Conservation (phyloP, 2,888 invertebrate species). For the Sesia bembeciformis region DNA sequence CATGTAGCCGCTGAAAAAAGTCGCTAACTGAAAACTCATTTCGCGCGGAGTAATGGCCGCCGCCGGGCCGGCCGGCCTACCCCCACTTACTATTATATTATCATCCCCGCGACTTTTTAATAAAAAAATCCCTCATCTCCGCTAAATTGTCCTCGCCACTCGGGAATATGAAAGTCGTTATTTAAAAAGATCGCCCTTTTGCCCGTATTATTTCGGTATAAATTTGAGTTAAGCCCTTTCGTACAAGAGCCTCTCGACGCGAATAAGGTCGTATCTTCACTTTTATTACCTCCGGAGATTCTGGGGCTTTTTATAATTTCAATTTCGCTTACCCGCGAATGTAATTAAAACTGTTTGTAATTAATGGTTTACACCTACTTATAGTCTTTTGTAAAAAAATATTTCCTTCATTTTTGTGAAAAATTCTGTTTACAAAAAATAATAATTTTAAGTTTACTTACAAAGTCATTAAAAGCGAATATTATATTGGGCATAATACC, state of each 20-base stretch:
- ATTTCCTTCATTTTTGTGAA: no score
- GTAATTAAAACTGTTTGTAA: neutral
- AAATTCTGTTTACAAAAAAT: no score
- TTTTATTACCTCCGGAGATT: slow-evolving; percentile 46
- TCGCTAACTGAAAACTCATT: slow-evolving; percentile 67
- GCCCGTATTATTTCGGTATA: slow-evolving; percentile 67
- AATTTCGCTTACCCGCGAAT: neutral
- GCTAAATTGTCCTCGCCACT: slow-evolving; percentile 66
- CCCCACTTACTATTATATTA: slow-evolving; percentile 41
- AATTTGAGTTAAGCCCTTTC: slow-evolving; percentile 59
- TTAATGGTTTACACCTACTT: neutral
- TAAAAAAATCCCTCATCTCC: slow-evolving; percentile 68
- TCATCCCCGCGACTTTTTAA: slow-evolving; percentile 49
- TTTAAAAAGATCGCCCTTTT: slow-evolving; percentile 66
- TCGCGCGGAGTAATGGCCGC: slow-evolving; percentile 55
- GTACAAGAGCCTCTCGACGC: slow-evolving; percentile 35
- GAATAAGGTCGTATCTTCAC: slow-evolving; percentile 27
- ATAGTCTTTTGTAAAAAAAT: no score
- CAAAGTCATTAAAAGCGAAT: no score
- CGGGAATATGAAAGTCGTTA: slow-evolving; percentile 72
- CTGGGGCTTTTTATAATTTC: slow-evolving; percentile 16
- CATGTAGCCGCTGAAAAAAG: slow-evolving; percentile 33
- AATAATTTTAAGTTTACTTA: no score
- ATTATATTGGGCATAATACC: no score
- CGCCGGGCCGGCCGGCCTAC: slow-evolving; percentile 16